Base-by-base conservation (phyloP, 2,888 invertebrate species). In the Leucophenga maculata region DNA sequence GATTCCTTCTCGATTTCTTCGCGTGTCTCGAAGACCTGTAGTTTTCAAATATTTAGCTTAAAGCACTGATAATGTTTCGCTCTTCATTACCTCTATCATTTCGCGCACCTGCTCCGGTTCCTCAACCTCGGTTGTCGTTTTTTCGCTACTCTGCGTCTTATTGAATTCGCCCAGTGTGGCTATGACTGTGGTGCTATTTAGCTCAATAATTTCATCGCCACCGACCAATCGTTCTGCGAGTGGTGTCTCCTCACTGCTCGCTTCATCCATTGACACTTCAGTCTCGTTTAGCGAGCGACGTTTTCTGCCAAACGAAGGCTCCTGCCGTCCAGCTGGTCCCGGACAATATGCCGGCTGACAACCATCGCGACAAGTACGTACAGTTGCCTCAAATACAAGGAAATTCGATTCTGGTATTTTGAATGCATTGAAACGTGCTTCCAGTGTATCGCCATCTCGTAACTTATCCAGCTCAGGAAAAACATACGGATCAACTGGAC, bases 321-420 rank as follows among this genome's bases (percentile, higher is more conserved):
- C 95, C 72, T 92, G 93, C 70, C 96, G 90, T 44, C 96, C 95
- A 3, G 93, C 91, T 46, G 93, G 93, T 32, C 93, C 92, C 31
- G 93, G 93, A 84, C 96, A 96, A 81, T 95, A 95, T 11, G 96
- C 96, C 59, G 97, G 96, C 85, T 96, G 95, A 83, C 97, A 97
- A 8, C 96, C 95, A 65, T 96, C 95, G 54, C 95, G 90, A 80
- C 97, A 97, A 0, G 96, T 95, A 69, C 95, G 90, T 0, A 97
- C 97, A 0, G 95, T 97, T 0, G 97, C 97, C 89, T 97, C 97
- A 83, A 97, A 97, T 0, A 97, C 95, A 77, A 97, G 89, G 90
- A 96, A 96, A 88, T 97, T 97, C 0, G 97, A 97, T 89, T 97
- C 97, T 0, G 97, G 97, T 75, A 97, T 96, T 89, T 97, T 97